phyloP scores from a whole-genome alignment of 2,797 vertebrate species.

The Epinephelus coioides region DNA sequence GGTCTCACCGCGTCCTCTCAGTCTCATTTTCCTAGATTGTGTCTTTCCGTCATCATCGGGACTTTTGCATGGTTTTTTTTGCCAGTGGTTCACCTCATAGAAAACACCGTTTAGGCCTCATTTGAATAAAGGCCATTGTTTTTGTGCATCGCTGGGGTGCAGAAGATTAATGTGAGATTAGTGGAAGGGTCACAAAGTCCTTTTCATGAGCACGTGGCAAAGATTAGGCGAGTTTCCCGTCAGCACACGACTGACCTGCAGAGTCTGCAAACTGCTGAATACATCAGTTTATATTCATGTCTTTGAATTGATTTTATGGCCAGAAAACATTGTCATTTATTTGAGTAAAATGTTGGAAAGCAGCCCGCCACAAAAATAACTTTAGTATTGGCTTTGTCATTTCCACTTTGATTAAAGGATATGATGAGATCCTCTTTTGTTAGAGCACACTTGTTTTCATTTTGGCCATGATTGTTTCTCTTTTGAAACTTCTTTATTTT shows the following conservation, averaged over 20 bases:
- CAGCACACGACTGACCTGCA: neutral
- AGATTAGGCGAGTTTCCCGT: slow-evolving; percentile 22
- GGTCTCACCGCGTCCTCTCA: neutral
- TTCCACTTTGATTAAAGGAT: too few species aligned
- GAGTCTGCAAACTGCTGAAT: neutral
- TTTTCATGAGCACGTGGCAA: slow-evolving; percentile 38
- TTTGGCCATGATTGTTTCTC: neutral
- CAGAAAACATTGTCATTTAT: too few species aligned
- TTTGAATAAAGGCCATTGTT: slow-evolving; percentile 57
- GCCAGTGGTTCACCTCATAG: slow-evolving; percentile 31
- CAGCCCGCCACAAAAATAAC: too few species aligned
- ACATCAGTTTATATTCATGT: neutral
- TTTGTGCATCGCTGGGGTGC: neutral
- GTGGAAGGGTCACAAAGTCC: slow-evolving; percentile 27
- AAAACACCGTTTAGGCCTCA: slow-evolving; percentile 22
- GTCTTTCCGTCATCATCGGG: slow-evolving; percentile 7
- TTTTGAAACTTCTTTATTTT: neutral
- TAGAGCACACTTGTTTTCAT: neutral
- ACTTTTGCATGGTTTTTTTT: slow-evolving; percentile 64
- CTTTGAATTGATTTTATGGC: too few species aligned
- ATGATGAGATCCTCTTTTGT: neutral
- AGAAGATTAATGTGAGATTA: slow-evolving; percentile 55
- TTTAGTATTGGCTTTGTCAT: too few species aligned
- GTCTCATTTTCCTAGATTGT: slow-evolving; percentile 57
- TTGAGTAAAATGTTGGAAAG: too few species aligned